Base-by-base conservation (phyloP, 2,797 vertebrate genomes). In the Pempheris klunzingeri region DNA sequence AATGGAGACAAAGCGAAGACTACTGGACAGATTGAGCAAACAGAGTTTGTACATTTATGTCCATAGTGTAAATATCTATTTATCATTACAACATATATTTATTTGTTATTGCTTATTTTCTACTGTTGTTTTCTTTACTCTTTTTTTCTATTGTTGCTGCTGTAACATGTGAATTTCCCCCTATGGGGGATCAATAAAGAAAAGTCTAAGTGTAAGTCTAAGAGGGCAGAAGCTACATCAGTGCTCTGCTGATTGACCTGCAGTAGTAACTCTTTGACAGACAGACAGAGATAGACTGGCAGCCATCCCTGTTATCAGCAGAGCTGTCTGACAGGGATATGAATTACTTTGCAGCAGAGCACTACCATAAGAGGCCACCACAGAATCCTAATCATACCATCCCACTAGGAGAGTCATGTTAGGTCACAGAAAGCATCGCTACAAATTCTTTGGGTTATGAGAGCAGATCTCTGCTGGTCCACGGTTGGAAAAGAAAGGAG, bases 261-360 rank as follows among this genome's bases (percentile, higher is more conserved):
- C 30, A 52, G 28, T 41, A 55, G 63, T 49, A 24, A 26, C 14
- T 14, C 22, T 39, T 14, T 55, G 38, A 50, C 64, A 39, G 36
- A 53, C 30, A 30, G 59, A 54, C 50, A 28, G n/a, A n/a, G 62
- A 62, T 15, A 18, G 36, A 8, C 67, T 53, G 66, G 60, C 68
- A 63, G 39, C 55, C 58, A 65, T 39, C 24, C 69, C n/a, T 71
- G 47, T 63, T 85, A 72, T 84, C 81, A 68, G 54, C 39, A 18
- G 24, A 59, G 58, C 74, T 57, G 32, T 28, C 62, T 77, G 53
- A 65, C 70, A 55, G 82, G 77, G 76, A 68, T 52, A 75, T 26
- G 61, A 46, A 46, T 54, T 81, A 87, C 78, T 77, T 71, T 57
- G 54, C 11, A 15, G 67, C 15, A 36, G 50, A 72, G 18, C 58